Evolutionary conservation across 2,113 vertebrate genomes (phyloP).

Genomic region (Monopterus albus): DNA sequence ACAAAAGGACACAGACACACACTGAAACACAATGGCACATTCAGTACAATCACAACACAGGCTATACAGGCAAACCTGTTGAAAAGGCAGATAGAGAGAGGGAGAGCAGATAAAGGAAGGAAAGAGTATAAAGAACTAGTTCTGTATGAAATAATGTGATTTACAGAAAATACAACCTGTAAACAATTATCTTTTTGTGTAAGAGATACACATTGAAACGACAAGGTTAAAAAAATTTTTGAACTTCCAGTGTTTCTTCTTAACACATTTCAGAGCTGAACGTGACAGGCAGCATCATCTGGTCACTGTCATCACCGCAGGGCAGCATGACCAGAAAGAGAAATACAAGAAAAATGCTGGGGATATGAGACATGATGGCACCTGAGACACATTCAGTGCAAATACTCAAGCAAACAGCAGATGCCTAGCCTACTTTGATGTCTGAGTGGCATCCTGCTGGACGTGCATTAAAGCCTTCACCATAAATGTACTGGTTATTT

Average conservation of each 20-base stretch:
- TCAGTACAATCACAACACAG: slow-evolving; percentile 19
- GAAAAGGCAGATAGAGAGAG: background rate
- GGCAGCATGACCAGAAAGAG: slow-evolving; percentile 28
- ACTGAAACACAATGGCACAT: background rate
- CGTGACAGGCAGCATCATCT: slow-evolving; percentile 47
- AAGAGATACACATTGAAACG: background rate
- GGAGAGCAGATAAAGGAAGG: background rate
- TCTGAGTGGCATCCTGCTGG: too few relatives aligned
- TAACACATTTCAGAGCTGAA: slow-evolving; percentile 10
- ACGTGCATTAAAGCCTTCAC: too few relatives aligned
- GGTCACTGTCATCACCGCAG: slow-evolving; percentile 32
- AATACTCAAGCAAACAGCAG: background rate
- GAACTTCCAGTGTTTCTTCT: background rate
- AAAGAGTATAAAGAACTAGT: background rate
- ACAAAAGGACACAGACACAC: slow-evolving; percentile 2
- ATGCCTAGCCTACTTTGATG: too few relatives aligned
- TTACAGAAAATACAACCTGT: background rate
- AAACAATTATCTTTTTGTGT: background rate
- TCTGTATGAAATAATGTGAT: background rate
- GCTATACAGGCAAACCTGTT: slow-evolving; percentile 7
- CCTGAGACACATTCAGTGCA: background rate
- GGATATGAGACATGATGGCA: slow-evolving; percentile 20
- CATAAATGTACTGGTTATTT: too few relatives aligned
- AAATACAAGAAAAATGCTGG: slow-evolving; percentile 10
- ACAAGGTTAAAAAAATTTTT: too few relatives aligned